Evolutionary conservation across 92 coral and sea anemone species (phyloP), one percentile per base, ranked within the genome.

Genomic region (Actinostola sp.): DNA sequence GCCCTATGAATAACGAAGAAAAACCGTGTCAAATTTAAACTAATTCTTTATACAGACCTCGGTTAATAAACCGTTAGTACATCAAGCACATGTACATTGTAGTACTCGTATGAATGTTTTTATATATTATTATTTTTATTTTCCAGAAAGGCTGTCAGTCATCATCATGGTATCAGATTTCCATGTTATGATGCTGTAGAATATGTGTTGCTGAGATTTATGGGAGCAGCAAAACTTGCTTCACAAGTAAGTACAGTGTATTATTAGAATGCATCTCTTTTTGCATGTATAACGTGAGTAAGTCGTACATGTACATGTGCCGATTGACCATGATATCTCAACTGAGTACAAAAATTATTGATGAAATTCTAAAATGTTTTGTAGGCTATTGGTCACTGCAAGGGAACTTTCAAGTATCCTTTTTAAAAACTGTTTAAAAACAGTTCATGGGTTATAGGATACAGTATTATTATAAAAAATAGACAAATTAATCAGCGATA

Each of bases 361-460:
- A 1, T 0, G 3, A 8, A 34, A 17, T 28, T 51, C 38, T 50
- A 2, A 17, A 29, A 10, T 64, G 17, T 38, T 38, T 32, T 78
- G 25, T 60, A 88, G 93, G 46, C 69, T 25, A 49, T 70, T 48
- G 58, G 68, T 19, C 72, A 61, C 54, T 83, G 84, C 67, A 67
- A 75, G 52, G 65, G 53, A 24, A 72, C 83, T 25, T 75, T 83
- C 26, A 60, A 74, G 87, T 88, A 88, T 88, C 93, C 89, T 87
- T 80, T 76, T 20, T 42, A 49, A 24, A 34, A 41, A 16, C 27
- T 60, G 54, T 53, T 9, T 23, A n/a, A n/a, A n/a, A n/a, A n/a
- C n/a, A n/a, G n/a, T n/a, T n/a, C n/a, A n/a, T n/a, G n/a, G n/a
- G n/a, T n/a, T n/a, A n/a, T n/a, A n/a, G n/a, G n/a, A n/a, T n/a